A percentile compares a stretch with the other conserved stretches of the same genome.
These are phyloP conservation scores for Cyanistes caeruleus DNA, from an alignment of 2,113 vertebrate genomes.

Conservation along the genomic window DNA sequence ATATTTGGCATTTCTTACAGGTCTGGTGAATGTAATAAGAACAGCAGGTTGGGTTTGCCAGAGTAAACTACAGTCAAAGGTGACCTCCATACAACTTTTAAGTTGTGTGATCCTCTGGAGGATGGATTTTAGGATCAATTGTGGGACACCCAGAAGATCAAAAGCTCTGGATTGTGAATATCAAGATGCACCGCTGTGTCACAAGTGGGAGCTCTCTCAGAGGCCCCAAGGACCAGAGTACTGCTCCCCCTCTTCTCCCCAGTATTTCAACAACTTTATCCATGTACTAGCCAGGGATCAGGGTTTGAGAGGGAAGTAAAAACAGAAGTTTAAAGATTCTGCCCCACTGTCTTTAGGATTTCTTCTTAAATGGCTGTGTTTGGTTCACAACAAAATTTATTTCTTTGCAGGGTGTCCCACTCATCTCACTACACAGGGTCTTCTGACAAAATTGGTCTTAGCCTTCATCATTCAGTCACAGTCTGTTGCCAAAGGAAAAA, in stretches of 20 bases:
- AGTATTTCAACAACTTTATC: not conserved
- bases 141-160: not conserved
- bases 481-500: not conserved
- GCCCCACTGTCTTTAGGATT: not conserved
- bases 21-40: not conserved
- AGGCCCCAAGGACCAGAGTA: not conserved
- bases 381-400: not conserved
- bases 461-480: not conserved
- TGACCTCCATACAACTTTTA: not conserved
- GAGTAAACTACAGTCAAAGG: not conserved
- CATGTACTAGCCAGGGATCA: not conserved
- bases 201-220: not conserved
- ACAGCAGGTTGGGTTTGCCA: not conserved
- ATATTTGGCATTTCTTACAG: not conserved
- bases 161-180: not conserved
- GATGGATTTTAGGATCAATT: not conserved
- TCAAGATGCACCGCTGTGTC: not conserved
- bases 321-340: not conserved
- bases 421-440: not conserved
- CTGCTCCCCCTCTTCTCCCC: not conserved
- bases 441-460: not conserved
- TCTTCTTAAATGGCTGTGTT: not conserved
- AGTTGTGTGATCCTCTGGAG: not conserved
- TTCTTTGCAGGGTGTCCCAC: not conserved
- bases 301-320: not conserved